phyloP scores from a whole-genome alignment of 2,113 vertebrate genomes.

The Tyrannus savana region DNA sequence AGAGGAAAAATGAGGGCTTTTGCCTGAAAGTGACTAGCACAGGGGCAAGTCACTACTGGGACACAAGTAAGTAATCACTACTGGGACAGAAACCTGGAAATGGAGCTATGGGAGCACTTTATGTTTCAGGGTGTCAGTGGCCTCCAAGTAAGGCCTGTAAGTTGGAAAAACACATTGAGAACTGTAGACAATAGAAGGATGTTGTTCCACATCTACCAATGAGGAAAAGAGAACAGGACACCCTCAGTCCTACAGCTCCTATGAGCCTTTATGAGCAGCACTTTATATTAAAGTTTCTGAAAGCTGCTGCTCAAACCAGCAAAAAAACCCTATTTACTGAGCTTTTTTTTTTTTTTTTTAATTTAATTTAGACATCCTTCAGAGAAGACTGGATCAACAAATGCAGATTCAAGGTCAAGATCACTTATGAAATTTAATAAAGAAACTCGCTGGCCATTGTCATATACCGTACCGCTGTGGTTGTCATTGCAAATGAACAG shows the following conservation, averaged over 20 bases:
- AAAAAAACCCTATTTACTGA: background rate
- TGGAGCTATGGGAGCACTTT: background rate
- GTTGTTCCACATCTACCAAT: background rate
- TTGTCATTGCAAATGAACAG: background rate
- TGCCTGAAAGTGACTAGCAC: background rate
- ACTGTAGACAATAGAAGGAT: background rate
- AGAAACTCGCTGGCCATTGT: background rate
- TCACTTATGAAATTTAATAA: background rate
- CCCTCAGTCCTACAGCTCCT: background rate
- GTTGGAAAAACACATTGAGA: background rate
- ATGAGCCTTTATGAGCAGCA: background rate
- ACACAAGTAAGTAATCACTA: background rate
- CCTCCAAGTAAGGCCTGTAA: background rate
- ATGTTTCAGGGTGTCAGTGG: background rate
- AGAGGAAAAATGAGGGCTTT: background rate
- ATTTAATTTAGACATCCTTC: background rate
- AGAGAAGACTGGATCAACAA: background rate
- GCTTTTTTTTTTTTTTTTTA: background rate
- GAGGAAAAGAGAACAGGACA: background rate
- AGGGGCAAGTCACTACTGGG: background rate
- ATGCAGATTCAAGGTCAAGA: background rate
- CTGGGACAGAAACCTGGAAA: background rate
- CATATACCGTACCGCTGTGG: accelerated
- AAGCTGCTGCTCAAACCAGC: background rate
- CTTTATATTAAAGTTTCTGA: background rate